Percentiles rank a stretch among this genome's conserved stretches.
phyloP scores from a whole-genome alignment of 2,888 invertebrate genomes.

The Allygus modestus region DNA sequence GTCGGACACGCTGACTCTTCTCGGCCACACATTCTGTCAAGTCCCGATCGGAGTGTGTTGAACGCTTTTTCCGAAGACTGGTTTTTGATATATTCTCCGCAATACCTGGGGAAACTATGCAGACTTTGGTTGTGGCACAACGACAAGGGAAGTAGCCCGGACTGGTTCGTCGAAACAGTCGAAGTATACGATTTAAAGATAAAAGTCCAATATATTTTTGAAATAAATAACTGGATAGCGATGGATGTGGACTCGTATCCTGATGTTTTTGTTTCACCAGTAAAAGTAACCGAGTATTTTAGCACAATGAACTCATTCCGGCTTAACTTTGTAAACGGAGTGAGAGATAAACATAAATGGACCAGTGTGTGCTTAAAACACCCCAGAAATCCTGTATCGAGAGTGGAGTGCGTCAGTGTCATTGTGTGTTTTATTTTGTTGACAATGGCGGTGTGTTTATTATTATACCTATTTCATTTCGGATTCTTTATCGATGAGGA shows the following conservation, averaged over 20 bases:
- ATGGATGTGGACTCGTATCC: background rate
- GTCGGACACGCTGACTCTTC: background rate
- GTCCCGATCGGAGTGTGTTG: background rate
- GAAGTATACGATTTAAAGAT: background rate
- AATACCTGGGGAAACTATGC: background rate
- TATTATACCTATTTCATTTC: too few relatives aligned
- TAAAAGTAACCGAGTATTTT: background rate
- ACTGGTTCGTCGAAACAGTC: background rate
- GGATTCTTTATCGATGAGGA: too few relatives aligned
- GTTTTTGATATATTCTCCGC: background rate
- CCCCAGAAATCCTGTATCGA: too few relatives aligned
- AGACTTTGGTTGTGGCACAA: background rate
- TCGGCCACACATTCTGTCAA: background rate
- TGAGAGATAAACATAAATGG: background rate
- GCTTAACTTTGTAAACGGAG: background rate
- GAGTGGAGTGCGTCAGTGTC: too few relatives aligned
- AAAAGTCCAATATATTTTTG: background rate
- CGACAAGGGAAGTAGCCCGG: background rate
- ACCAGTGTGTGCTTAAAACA: background rate
- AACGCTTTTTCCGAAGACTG: background rate
- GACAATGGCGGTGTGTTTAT: too few relatives aligned
- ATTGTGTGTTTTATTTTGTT: background rate
- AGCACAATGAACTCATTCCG: background rate
- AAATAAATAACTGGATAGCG: background rate
- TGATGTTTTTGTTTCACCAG: background rate